These are phyloP conservation scores for Drosophila limbata DNA, from an alignment of 2,888 invertebrate genomes.

Conservation along the genomic window DNA sequence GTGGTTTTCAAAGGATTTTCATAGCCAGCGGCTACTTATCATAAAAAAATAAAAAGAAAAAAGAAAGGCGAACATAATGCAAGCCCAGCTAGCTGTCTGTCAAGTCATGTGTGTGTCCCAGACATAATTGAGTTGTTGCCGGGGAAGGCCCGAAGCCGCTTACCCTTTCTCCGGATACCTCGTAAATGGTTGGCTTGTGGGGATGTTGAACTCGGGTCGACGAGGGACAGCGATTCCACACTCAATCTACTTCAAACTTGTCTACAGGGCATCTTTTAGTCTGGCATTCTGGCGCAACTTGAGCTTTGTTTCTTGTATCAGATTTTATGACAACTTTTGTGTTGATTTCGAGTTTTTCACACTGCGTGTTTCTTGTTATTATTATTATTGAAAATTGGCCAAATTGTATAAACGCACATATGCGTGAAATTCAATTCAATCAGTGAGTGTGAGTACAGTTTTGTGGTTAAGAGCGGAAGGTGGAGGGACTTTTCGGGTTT, in stretches of 20 bases:
- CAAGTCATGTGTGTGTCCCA: constrained; percentile 75
- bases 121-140: constrained; percentile 77
- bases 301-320: constrained; percentile 36
- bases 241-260: no score
- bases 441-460: constrained; percentile 33
- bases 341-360: constrained; percentile 66
- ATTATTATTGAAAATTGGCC: constrained; percentile 83
- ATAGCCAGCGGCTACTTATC: constrained; percentile 81
- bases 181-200: background rate
- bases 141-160: constrained; percentile 35
- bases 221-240: background rate
- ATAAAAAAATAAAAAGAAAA: constrained; percentile 57
- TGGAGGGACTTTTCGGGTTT: constrained; percentile 8
- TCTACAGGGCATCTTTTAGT: constrained; percentile 12
- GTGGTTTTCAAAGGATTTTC: constrained; percentile 76
- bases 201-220: background rate
- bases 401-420: constrained; percentile 84
- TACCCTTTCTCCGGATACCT: constrained; percentile 51
- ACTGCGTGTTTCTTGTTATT: constrained; percentile 37
- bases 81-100: constrained; percentile 64
- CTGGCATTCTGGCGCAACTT: background rate
- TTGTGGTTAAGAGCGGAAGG: constrained; percentile 2
- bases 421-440: constrained; percentile 85
- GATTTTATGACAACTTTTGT: constrained; percentile 72
- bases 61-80: constrained; percentile 60